Evolutionary conservation across 2,888 invertebrate genomes (phyloP), one percentile per base, ranked within the genome.

Genomic region (Lymantria dispar): DNA sequence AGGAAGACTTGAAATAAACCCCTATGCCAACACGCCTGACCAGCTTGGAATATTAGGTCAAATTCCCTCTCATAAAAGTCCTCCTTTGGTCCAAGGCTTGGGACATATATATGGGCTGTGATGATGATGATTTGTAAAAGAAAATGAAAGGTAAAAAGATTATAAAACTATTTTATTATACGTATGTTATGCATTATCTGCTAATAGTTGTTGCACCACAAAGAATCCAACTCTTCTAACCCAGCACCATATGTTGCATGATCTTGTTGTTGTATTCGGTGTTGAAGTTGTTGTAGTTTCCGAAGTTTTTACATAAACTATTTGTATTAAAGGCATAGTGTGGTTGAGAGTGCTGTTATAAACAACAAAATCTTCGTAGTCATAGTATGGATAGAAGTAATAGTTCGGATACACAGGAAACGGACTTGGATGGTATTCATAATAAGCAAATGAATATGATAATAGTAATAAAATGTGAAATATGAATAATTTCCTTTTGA

Each of bases 211-310:
- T 37, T 84, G 83, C 0, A 83, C 74, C 8, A 79, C 64, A 58
- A 80, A 85, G 1, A 85, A 56, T 1, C 78, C 78, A 0, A 85
- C 74, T 69, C 67, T 78, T 58, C 73, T 63, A 0, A 84, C 46
- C 70, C 83, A 76, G 48, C 85, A 86, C 69, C 77, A 84, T 38
- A 85, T 78, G 45, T 73, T 70, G 52, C 83, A 83, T 0, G 58
- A 52, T 31, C 48, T 68, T 15, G 9, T 22, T 22, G 50, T 60
- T 7, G 45, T 46, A 8, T 11, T 43, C 3, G 52, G 46, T 8
- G 46, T 29, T 40, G 30, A 36, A 11, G 52, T 49, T 10, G 52
- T 11, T 5, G 52, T 43, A 12, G 56, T 44, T 37, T 48, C 61
- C 42, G 56, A 9, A 15, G 48, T 5, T 0, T 7, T 15, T 11